These are phyloP conservation scores for Dicranocentrus wangi DNA, from an alignment of 2,888 invertebrate genomes.

Conservation along the genomic window DNA sequence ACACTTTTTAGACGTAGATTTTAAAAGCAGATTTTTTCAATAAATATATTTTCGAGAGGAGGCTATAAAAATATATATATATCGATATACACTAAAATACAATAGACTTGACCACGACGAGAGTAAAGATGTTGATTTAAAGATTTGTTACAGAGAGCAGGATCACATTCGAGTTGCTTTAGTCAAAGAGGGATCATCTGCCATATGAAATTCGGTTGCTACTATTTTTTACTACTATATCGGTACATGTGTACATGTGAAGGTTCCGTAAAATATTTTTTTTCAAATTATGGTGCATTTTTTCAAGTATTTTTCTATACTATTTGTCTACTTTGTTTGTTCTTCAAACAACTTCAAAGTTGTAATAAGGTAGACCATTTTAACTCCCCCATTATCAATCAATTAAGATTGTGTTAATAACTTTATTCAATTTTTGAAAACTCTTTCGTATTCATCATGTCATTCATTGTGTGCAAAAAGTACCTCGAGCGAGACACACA, in stretches of 20 bases:
- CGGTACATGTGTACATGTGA: too few species aligned
- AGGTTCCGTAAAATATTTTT: too few species aligned
- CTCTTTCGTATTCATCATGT: conserved; percentile 18
- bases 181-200: too few species aligned
- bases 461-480: conserved; percentile 15
- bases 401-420: too few species aligned
- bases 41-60: conserved; percentile 38
- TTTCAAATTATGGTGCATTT: too few species aligned
- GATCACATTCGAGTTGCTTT: not conserved
- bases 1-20: conserved; percentile 1
- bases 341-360: too few species aligned
- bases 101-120: conserved; percentile 20
- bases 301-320: too few species aligned
- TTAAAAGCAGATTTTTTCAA: conserved; percentile 31
- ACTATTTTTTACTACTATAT: too few species aligned
- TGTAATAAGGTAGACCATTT: too few species aligned
- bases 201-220: too few species aligned
- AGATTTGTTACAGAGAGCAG: not conserved
- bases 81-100: not conserved
- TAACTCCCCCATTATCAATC: too few species aligned
- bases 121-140: not conserved
- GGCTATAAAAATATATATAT: conserved; percentile 20
- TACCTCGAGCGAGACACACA: conserved; percentile 22
- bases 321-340: too few species aligned
- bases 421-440: conserved; percentile 13